Evolutionary conservation across 1,140 invertebrate genomes (phyloP).

Genomic region (Nephila pilipes): DNA sequence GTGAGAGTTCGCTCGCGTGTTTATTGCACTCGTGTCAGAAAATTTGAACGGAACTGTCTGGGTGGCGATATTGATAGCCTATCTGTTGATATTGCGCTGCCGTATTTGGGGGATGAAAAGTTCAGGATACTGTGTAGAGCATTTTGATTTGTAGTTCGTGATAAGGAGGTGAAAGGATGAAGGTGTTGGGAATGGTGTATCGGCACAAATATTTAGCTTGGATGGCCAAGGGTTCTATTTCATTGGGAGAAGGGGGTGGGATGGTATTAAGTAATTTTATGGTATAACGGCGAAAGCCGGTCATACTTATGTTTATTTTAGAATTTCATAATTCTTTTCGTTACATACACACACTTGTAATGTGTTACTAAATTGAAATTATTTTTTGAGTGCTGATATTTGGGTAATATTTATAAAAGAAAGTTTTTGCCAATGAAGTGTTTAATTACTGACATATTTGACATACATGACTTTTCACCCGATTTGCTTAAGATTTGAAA

Average conservation of each 20-base stretch:
- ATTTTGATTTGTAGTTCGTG: conserved; percentile 2
- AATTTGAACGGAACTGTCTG: not conserved
- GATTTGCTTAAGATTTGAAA: too few species aligned
- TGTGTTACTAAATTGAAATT: too few species aligned
- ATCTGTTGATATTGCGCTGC: conserved; percentile 37
- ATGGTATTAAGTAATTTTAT: not conserved
- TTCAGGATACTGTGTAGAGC: not conserved
- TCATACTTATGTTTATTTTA: not conserved
- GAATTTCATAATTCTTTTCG: too few species aligned
- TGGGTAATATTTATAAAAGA: too few species aligned
- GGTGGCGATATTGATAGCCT: conserved; percentile 41
- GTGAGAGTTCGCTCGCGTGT: conserved; percentile 3
- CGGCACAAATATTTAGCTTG: not conserved
- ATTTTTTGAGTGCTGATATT: too few species aligned
- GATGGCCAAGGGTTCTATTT: not conserved
- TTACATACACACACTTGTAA: too few species aligned
- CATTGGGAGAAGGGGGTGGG: not conserved
- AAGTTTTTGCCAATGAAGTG: too few species aligned
- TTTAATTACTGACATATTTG: too few species aligned
- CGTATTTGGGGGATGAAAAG: not conserved
- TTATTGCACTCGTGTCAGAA: conserved; percentile 40
- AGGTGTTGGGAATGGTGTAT: too few species aligned
- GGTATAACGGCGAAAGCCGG: not conserved
- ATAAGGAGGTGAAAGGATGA: not conserved
- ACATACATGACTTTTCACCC: not conserved